phyloP scores from a whole-genome alignment of 2,113 vertebrate genomes.

The Anarrhichthys ocellatus region DNA sequence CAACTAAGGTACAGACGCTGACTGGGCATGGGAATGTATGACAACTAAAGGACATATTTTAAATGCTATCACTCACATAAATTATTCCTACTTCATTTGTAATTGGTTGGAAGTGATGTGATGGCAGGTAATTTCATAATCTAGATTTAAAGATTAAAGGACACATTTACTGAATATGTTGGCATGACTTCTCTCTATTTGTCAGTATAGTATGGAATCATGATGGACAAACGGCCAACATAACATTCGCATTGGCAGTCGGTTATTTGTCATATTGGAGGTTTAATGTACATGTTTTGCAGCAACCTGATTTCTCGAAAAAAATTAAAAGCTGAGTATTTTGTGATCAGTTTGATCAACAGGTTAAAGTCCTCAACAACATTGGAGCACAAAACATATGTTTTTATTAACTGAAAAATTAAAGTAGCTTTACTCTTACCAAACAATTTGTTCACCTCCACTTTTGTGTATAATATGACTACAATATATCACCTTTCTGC shows the following conservation, averaged over 20 bases:
- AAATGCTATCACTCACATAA: neutral
- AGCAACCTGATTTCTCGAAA: neutral
- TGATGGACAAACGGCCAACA: neutral
- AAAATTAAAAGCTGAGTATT: neutral
- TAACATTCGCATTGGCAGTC: neutral
- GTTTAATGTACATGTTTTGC: neutral
- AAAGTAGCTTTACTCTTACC: neutral
- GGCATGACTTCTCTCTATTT: neutral
- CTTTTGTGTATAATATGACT: neutral
- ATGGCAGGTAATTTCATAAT: neutral
- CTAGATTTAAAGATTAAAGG: neutral
- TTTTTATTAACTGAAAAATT: neutral
- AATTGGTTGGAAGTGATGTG: neutral
- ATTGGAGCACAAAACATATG: neutral
- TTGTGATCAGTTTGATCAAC: neutral
- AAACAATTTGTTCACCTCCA: neutral
- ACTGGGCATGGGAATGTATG: neutral
- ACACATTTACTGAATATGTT: neutral
- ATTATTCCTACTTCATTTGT: neutral
- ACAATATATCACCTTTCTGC: neutral
- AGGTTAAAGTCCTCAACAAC: neutral
- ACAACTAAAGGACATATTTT: neutral
- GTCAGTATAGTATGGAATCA: neutral
- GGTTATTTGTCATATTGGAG: neutral
- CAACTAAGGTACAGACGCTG: neutral